phyloP scores from a whole-genome alignment of 2,797 vertebrate species.

The Eulemur rubriventer region DNA sequence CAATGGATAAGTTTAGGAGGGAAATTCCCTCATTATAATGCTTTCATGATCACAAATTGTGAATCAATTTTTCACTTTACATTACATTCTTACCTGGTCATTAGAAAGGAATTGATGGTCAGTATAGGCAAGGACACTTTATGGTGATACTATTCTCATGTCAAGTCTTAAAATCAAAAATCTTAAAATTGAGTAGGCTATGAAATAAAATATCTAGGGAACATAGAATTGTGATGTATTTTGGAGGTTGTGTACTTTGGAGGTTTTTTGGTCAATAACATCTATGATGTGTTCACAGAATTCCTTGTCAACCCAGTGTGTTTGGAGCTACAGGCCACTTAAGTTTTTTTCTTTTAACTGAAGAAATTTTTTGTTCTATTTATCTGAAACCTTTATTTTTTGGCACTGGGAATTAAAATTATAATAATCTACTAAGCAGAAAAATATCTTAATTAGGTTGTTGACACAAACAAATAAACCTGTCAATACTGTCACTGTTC shows the following conservation, averaged over 20 bases:
- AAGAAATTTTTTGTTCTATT: neutral
- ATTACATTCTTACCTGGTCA: neutral
- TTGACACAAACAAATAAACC: conserved; percentile 37
- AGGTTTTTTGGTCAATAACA: neutral
- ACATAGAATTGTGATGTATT: neutral
- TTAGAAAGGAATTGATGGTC: neutral
- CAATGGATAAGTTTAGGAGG: conserved; percentile 31
- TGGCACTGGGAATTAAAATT: conserved; percentile 55
- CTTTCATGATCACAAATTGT: neutral
- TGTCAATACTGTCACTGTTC: neutral
- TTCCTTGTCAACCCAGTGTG: neutral
- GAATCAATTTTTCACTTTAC: neutral
- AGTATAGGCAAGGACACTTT: neutral
- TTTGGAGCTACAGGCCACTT: conserved; percentile 1
- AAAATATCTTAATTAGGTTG: conserved; percentile 34
- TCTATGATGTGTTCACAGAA: neutral
- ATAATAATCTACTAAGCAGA: conserved; percentile 41
- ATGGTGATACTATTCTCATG: neutral
- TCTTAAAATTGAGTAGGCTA: neutral
- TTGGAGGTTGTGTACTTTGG: neutral
- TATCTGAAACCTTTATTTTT: neutral
- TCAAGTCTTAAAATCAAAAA: neutral
- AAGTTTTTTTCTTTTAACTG: neutral
- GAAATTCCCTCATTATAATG: neutral
- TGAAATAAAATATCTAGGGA: neutral